These are phyloP conservation scores for Drosophila sordidula DNA, from an alignment of 2,888 invertebrate species.

Conservation along the genomic window DNA sequence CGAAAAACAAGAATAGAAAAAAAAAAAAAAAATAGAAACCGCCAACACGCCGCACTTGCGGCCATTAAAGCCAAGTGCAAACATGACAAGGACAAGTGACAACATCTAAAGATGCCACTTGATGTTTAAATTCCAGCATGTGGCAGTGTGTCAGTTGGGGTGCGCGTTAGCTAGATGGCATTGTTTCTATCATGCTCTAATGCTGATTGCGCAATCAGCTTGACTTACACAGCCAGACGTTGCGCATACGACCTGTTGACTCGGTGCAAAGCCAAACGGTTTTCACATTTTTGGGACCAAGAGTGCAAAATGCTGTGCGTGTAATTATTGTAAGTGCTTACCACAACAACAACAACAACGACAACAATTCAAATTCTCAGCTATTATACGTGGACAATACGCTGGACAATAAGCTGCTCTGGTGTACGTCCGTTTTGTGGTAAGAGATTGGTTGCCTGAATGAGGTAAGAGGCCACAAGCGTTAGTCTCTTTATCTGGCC, in stretches of 20 bases:
- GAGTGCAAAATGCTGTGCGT: constrained; percentile 10
- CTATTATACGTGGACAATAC: too few species aligned
- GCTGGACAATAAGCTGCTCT: neutral
- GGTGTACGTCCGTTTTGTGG: neutral
- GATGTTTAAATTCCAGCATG: constrained; percentile 59
- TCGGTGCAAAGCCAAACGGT: constrained; percentile 7
- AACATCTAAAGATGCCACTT: constrained; percentile 68
- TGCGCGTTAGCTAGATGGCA: constrained; percentile 21
- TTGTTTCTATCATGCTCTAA: constrained; percentile 51
- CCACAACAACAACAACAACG: constrained; percentile 2
- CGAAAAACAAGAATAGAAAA: constrained; percentile 18
- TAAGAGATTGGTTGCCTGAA: neutral
- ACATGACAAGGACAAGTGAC: constrained; percentile 72
- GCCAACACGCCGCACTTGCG: constrained; percentile 13
- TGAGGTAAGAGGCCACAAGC: neutral
- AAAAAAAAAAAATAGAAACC: constrained; percentile 3
- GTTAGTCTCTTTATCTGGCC: neutral
- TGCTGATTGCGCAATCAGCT: constrained; percentile 73
- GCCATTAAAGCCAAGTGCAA: constrained; percentile 69
- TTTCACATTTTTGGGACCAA: neutral
- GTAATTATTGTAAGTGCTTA: constrained; percentile 48
- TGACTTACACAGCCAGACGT: constrained; percentile 26
- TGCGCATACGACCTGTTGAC: constrained; percentile 62
- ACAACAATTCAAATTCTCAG: neutral
- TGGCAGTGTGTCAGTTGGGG: neutral